Evolutionary conservation across 2,888 invertebrate species (phyloP).

Genomic region (Ischnus inquisitorius): DNA sequence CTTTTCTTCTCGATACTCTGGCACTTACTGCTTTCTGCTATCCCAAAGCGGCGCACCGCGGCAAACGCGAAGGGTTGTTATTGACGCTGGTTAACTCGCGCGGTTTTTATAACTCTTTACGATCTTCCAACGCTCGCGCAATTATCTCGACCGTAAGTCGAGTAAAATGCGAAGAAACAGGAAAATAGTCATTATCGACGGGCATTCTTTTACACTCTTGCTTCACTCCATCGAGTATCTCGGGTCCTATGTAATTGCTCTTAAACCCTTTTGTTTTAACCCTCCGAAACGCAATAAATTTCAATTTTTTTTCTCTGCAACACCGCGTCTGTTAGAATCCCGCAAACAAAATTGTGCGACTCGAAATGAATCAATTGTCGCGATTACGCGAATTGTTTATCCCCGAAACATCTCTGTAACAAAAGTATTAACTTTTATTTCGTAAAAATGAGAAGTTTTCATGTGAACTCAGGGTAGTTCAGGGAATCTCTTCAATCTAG

Average conservation of each 20-base stretch:
- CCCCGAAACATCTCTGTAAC: too few species aligned
- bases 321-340: too few species aligned
- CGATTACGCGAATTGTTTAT: too few species aligned
- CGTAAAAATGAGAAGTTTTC: too few species aligned
- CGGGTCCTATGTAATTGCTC: not conserved
- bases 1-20: slow-evolving; percentile 32
- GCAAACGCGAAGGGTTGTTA: not conserved
- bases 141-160: not conserved
- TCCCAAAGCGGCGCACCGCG: not conserved
- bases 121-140: not conserved
- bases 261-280: not conserved
- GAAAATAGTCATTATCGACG: not conserved
- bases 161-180: slow-evolving; percentile 15
- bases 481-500: too few species aligned
- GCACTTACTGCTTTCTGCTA: not conserved
- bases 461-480: too few species aligned
- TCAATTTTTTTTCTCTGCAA: not conserved
- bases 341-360: too few species aligned
- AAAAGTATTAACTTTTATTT: too few species aligned
- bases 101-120: not conserved
- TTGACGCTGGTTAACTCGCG: slow-evolving; percentile 9
- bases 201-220: not conserved
- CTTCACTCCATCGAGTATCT: not conserved
- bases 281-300: not conserved
- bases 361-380: too few species aligned